Conservation (phyloP, 1,140 invertebrate genomes). For the Heliothis subflexa region DNA sequence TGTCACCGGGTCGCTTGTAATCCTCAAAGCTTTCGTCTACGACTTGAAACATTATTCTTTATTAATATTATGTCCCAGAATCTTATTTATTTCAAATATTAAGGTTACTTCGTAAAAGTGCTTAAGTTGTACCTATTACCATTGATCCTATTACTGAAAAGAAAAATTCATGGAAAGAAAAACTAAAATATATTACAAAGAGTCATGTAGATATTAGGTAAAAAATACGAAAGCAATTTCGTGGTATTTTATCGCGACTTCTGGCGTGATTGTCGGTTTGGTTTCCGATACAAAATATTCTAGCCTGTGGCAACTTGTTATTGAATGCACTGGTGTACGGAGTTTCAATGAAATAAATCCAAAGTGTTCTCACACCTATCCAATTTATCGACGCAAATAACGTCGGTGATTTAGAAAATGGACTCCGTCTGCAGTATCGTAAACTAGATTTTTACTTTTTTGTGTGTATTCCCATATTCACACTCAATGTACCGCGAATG, state of each 20-base stretch:
- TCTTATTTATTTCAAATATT: background rate
- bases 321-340: constrained; percentile 1
- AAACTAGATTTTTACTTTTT: constrained; percentile 11
- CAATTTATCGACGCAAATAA: constrained; percentile 18
- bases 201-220: background rate
- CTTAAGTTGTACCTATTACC: no score
- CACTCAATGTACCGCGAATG: background rate
- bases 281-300: background rate
- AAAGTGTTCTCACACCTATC: constrained; percentile 7
- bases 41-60: constrained; percentile 1
- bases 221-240: no score
- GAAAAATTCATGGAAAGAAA: no score
- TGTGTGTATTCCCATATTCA: background rate
- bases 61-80: background rate
- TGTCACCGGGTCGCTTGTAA: background rate
- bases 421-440: background rate
- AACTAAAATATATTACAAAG: no score
- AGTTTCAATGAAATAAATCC: constrained; percentile 1
- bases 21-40: background rate
- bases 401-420: constrained; percentile 6
- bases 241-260: no score
- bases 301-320: background rate
- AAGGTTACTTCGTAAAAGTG: background rate
- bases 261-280: no score
- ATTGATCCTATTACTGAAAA: no score